Percentiles rank a stretch among this genome's conserved stretches.
Conservation (phyloP, 2,113 vertebrate species). For the Bettongia penicillata region DNA sequence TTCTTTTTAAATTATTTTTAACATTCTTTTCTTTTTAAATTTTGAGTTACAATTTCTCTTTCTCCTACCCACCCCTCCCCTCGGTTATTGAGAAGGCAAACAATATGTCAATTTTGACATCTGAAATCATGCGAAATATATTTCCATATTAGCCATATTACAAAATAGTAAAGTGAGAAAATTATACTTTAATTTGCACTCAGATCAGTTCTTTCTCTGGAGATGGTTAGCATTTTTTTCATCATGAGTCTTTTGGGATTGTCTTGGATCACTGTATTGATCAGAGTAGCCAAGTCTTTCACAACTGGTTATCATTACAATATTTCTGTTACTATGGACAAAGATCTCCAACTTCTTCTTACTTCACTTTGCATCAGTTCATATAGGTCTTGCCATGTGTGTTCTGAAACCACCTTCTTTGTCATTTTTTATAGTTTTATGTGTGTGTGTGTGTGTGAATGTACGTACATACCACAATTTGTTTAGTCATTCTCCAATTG, state of each 20-base stretch:
- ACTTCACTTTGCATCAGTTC: background rate
- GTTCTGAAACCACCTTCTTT: background rate
- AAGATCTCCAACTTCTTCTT: background rate
- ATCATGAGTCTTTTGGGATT: background rate
- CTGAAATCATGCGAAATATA: background rate
- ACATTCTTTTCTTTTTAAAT: background rate
- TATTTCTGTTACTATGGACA: background rate
- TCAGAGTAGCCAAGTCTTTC: background rate
- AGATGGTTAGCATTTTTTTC: background rate
- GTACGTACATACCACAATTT: background rate
- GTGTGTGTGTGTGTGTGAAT: too few relatives aligned
- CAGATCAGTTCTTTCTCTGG: background rate
- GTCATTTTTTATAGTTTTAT: background rate
- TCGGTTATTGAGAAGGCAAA: background rate
- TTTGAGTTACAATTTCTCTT: background rate
- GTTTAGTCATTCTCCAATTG: background rate
- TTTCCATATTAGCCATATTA: background rate
- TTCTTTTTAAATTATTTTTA: background rate
- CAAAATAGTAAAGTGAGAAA: background rate
- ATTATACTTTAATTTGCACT: background rate
- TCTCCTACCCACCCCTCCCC: background rate
- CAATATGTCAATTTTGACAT: background rate
- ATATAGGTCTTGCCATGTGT: background rate
- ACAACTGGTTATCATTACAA: background rate
- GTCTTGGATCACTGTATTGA: background rate